Evolutionary conservation across 1,140 invertebrate genomes (phyloP), one percentile per base, ranked within the genome.

Genomic region (Caenorhabditis brenneri): DNA sequence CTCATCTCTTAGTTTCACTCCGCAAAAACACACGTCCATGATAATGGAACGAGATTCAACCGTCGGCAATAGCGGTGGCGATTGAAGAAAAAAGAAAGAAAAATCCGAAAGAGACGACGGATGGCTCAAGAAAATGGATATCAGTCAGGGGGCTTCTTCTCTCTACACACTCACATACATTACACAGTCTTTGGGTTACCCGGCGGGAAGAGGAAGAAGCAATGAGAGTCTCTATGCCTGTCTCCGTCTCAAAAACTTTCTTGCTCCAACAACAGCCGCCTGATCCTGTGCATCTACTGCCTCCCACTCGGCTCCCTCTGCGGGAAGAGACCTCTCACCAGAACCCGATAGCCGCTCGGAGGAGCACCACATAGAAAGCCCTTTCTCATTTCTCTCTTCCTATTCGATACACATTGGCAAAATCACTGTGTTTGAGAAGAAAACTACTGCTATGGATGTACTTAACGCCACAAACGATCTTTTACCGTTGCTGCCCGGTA

Each of bases 21-120:
- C 10, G 27, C 58, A 74, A 74, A 74, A 74, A 74, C 65, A 74
- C 65, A 74, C 65, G 65, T 74, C 36, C 65, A 42, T 74, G 65
- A 74, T 74, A 74, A 42, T 74, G 65, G 65, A 74, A 74, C 65
- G 65, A 42, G 36, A 74, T 74, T 42, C 65, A 74, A 7, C 58
- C 12, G 31, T 2, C 22, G 16, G 58, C n/a, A 42, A 42, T 42
- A 15, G 65, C n/a, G 36, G 33, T 74, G 36, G 33, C 65, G 33
- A 74, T 74, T 9, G 65, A n/a, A 24, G n/a, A 42, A n/a, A 74
- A 74, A 74, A 46, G n/a, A 24, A 65, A 16, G 36, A 74, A 74
- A n/a, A 58, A 27, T 7, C 53, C 12, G 29, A 6, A 19, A 55
- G 53, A 55, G 53, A 55, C 53, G 22, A 55, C 7, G 27, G 53